These are phyloP conservation scores for Capromys pilorides DNA, from an alignment of 2,797 vertebrate genomes.

Conservation along the genomic window DNA sequence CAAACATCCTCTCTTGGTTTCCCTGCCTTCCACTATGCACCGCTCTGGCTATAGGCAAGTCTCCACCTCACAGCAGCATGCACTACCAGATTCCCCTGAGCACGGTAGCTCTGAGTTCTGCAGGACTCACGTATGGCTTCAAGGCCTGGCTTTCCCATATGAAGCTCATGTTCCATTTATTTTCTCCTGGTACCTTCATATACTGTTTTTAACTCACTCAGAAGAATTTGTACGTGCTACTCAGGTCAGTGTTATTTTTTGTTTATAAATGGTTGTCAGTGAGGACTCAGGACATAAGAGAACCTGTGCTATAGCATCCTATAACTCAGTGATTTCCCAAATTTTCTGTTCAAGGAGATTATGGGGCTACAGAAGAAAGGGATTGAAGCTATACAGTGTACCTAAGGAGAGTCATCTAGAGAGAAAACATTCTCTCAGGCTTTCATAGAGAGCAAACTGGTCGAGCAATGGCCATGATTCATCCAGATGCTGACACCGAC, in stretches of 20 bases:
- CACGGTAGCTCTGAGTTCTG: background rate
- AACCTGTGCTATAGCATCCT: no score
- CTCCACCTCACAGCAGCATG: background rate
- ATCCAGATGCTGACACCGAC: no score
- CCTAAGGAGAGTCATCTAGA: no score
- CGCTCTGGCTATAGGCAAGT: background rate
- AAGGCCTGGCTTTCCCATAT: background rate
- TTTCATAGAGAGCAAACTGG: no score
- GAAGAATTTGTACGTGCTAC: background rate
- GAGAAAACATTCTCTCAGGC: no score
- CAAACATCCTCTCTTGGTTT: background rate
- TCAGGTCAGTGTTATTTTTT: background rate
- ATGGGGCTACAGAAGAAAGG: no score
- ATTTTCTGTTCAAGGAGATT: no score
- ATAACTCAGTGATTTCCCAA: no score
- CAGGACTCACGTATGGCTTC: background rate
- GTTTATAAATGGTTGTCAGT: conserved; percentile 11
- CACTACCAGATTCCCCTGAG: background rate
- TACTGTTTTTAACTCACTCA: background rate
- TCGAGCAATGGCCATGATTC: no score
- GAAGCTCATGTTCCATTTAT: background rate
- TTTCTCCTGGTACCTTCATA: background rate
- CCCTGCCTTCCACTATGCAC: rapidly evolving
- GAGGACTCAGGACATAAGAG: no score
- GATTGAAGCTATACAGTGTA: no score